Base-by-base conservation (phyloP, 2,797 vertebrate species). In the Otolemur crassicaudatus region DNA sequence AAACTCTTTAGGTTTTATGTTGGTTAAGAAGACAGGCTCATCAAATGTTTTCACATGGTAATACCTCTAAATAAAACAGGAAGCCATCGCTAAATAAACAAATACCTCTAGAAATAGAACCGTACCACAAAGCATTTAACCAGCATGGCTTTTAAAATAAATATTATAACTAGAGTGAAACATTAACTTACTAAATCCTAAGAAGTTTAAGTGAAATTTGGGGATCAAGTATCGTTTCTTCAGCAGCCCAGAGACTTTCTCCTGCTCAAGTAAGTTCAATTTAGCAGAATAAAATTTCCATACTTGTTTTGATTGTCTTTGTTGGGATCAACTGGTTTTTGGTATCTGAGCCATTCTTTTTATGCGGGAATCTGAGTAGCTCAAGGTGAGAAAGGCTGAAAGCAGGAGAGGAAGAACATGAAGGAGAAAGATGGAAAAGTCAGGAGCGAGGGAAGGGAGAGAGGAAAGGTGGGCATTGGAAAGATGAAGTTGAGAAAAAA, bases 231-330 rank as follows among this genome's bases (percentile, higher is more conserved):
- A 79, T 69, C 43, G 73, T n/a, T 90, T 27, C 63, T 7, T 72
- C 81, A 75, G 49, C 70, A 75, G 89, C 46, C 7, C 37, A 85
- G 23, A 34, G 4, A 43, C 53, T 67, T 73, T 46, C 2, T 1
- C 4, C 1, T 3, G 0, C 10, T 75, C 87, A 27, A 81, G 25
- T 84, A 89, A 77, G 7, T 53, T 96, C 83, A 37, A 72, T 92
- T 95, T 97, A 46, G 60, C 75, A 63, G 87, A 67, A 69, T 8
- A 14, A 84, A 77, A 70, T 53, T 84, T 96, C 49, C 37, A 96
- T 34, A 69, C 49, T 29, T 29, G 11, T 58, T 98, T 84, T 94
- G 63, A 79, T 65, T 92, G 19, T n/a, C 11, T 80, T 97, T 94
- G 82, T 61, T 96, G 46, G 11, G 11, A 76, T 87, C 93, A 63